phyloP scores from a whole-genome alignment of 2,797 vertebrate species.

The Dryobates pubescens region DNA sequence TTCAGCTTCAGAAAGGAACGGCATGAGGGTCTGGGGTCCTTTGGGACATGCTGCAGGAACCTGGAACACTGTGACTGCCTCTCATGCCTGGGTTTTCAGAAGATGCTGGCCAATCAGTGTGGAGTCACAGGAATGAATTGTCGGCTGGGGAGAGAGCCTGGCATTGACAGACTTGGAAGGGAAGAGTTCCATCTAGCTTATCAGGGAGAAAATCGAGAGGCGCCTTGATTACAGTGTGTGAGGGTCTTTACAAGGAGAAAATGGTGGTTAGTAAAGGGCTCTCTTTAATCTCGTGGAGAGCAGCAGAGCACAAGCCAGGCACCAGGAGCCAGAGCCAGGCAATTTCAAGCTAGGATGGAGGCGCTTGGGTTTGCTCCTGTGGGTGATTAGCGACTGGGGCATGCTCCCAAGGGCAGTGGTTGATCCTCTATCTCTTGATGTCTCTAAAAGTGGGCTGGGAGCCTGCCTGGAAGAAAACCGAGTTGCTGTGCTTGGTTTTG shows the following conservation, averaged over 20 bases:
- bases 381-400: not conserved
- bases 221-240: not conserved
- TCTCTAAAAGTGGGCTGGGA: constrained; percentile 11
- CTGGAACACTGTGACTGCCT: fast-evolving
- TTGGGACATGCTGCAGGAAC: fast-evolving
- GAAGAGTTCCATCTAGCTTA: constrained; percentile 21
- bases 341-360: not conserved
- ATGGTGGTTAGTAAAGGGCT: constrained; percentile 9
- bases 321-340: not conserved
- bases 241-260: constrained; percentile 55
- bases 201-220: constrained; percentile 51
- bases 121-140: not conserved
- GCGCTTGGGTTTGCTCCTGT: not conserved
- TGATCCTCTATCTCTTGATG: constrained; percentile 29
- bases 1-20: not conserved
- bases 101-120: not conserved
- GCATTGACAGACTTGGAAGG: constrained; percentile 26
- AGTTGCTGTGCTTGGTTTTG: not conserved
- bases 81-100: not conserved
- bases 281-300: constrained; percentile 32
- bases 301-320: not conserved
- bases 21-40: not conserved
- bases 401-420: not conserved
- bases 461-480: not conserved
- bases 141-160: not conserved